Conservation (phyloP, 2,888 invertebrate species). For the Eristalinus aeneus region DNA sequence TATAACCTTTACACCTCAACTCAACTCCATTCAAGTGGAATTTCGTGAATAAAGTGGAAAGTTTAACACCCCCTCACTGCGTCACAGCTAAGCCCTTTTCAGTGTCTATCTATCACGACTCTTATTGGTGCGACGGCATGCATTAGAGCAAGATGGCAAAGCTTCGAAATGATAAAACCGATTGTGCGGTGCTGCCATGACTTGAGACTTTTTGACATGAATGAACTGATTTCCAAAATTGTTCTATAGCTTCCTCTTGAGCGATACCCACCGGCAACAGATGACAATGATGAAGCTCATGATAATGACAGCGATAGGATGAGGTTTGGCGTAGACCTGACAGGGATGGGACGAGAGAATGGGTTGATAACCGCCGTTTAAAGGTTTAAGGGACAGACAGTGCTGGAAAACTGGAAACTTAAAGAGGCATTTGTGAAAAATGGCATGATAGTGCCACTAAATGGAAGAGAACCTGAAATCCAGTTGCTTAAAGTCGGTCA, state of each 20-base stretch:
- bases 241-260: constrained; percentile 25
- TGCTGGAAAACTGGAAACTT: neutral
- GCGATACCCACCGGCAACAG: constrained; percentile 1
- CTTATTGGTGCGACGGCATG: neutral
- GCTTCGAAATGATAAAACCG: constrained; percentile 32
- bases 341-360: neutral
- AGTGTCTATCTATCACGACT: neutral
- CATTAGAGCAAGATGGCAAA: neutral
- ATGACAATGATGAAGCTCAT: neutral
- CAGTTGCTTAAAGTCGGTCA: no score
- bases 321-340: neutral
- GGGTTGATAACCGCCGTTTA: neutral
- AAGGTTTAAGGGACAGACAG: neutral
- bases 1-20: constrained; percentile 16
- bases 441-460: no score
- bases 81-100: neutral
- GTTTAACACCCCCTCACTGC: constrained; percentile 27
- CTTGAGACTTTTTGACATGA: constrained; percentile 50
- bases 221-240: constrained; percentile 47
- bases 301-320: neutral
- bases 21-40: constrained; percentile 37
- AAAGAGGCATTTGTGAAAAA: no score
- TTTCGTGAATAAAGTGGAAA: constrained; percentile 62
- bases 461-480: no score
- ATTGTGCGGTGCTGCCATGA: constrained; percentile 30